phyloP scores from a whole-genome alignment of 2,888 invertebrate genomes.

The Blera fallax region DNA sequence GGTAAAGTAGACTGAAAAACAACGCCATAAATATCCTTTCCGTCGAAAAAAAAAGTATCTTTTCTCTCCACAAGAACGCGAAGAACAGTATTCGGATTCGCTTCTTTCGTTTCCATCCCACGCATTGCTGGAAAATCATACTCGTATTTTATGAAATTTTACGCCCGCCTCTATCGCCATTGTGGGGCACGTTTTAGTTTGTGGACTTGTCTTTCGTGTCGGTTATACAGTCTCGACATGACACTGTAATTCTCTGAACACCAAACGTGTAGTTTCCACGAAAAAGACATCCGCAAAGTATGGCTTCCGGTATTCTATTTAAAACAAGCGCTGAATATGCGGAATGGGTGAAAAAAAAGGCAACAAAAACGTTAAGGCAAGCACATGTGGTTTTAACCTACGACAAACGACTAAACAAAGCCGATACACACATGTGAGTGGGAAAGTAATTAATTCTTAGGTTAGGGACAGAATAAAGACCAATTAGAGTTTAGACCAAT shows the following conservation, averaged over 20 bases:
- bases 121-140: background rate
- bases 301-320: constrained; percentile 24
- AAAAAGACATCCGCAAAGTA: background rate
- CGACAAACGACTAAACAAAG: background rate
- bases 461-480: background rate
- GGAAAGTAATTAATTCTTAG: background rate
- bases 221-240: constrained; percentile 3
- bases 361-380: background rate
- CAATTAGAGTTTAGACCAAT: background rate
- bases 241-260: background rate
- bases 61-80: background rate
- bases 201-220: background rate
- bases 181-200: background rate
- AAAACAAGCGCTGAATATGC: background rate
- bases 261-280: background rate
- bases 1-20: background rate
- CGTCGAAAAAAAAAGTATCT: background rate
- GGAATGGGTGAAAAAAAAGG: background rate
- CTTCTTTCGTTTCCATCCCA: background rate
- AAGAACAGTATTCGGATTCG: background rate
- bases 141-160: background rate
- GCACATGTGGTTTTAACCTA: background rate
- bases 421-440: background rate
- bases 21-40: constrained; percentile 14
- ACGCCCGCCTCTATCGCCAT: background rate